phyloP scores from a whole-genome alignment of 2,888 invertebrate genomes.

The Masnerella sp. region DNA sequence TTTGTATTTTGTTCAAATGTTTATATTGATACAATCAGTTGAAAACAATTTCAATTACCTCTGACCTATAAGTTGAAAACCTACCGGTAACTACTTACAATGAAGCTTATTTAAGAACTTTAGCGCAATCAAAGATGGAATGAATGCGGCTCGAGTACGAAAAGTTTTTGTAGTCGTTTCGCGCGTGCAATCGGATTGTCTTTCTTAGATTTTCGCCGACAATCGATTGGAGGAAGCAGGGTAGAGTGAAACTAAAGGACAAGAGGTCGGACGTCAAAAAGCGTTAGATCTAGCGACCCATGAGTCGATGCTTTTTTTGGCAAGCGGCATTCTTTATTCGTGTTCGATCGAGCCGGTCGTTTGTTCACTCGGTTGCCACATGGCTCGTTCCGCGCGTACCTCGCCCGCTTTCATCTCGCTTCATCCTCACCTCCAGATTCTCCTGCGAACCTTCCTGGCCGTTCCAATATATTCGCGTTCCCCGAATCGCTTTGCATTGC shows the following conservation, averaged over 20 bases:
- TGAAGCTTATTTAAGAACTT: background rate
- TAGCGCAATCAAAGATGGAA: background rate
- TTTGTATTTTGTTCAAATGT: no score
- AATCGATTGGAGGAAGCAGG: conserved; percentile 16
- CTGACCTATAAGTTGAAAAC: background rate
- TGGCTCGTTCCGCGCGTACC: conserved; percentile 58
- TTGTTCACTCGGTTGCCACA: conserved; percentile 55
- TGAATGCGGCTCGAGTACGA: background rate
- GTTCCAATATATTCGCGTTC: conserved; percentile 57
- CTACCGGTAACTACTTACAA: no score
- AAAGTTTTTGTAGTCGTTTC: conserved; percentile 3
- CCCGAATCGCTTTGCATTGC: conserved; percentile 53
- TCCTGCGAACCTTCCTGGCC: conserved; percentile 50
- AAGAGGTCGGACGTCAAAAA: conserved; percentile 46
- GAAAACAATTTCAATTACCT: no score
- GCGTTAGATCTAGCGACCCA: conserved; percentile 56
- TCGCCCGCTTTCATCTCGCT: conserved; percentile 61
- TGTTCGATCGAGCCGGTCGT: conserved; percentile 57
- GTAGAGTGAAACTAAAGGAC: conserved; percentile 32
- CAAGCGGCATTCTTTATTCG: conserved; percentile 61
- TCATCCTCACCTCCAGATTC: conserved; percentile 61
- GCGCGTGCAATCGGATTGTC: conserved; percentile 8
- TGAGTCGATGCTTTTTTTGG: conserved; percentile 51
- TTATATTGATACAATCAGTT: no score
- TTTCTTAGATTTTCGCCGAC: background rate